Conservation (phyloP, 2,797 vertebrate species). For the Myotis pilosus region DNA sequence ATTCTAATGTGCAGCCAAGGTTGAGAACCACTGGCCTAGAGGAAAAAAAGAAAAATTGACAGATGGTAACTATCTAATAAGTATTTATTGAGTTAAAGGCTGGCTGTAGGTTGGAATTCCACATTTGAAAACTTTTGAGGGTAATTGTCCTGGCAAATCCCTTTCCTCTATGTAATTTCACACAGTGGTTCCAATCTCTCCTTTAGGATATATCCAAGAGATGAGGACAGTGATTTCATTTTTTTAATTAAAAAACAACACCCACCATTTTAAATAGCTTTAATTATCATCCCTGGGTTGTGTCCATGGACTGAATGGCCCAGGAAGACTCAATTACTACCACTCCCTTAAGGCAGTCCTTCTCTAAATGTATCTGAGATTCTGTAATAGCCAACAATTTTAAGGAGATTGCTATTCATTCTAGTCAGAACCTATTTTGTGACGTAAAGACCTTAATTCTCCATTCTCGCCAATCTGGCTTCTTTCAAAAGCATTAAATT, state of each 20-base stretch:
- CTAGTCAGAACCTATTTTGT: constrained; percentile 57
- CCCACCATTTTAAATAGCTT: constrained; percentile 49
- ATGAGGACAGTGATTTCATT: neutral
- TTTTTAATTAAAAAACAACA: constrained; percentile 25
- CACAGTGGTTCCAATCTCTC: neutral
- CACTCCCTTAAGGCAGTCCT: neutral
- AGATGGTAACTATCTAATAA: neutral
- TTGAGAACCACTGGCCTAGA: neutral
- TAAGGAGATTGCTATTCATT: constrained; percentile 40
- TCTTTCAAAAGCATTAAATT: constrained; percentile 77
- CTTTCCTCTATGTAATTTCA: neutral
- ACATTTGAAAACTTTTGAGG: constrained; percentile 21
- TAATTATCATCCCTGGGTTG: constrained; percentile 51
- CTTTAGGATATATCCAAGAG: neutral
- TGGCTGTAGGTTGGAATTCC: neutral
- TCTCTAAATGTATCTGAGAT: constrained; percentile 33
- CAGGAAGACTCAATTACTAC: constrained; percentile 43
- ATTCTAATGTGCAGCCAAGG: too few relatives aligned
- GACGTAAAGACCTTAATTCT: constrained; percentile 57
- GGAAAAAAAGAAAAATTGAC: neutral
- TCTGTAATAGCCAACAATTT: constrained; percentile 59
- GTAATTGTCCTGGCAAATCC: neutral
- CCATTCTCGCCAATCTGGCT: constrained; percentile 14
- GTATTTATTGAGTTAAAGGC: neutral
- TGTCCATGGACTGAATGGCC: constrained; percentile 19